Conservation (phyloP, 2,113 vertebrate species). For the Paradoxurus hermaphroditus region DNA sequence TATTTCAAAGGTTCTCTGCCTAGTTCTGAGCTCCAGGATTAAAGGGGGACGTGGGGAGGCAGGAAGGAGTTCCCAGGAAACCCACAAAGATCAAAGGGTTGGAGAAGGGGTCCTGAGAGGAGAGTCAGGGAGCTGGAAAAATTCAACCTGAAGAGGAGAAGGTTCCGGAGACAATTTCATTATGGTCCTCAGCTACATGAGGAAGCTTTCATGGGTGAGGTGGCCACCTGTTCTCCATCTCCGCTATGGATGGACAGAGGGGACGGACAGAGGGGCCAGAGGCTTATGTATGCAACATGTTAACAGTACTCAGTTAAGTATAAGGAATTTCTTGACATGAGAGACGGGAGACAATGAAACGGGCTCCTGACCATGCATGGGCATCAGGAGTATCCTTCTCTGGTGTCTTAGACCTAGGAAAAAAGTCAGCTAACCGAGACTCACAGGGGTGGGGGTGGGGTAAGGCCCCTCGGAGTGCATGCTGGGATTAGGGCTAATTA, state of each 20-base stretch:
- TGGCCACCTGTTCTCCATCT: not conserved
- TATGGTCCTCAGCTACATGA: not conserved
- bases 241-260: not conserved
- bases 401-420: slow-evolving; percentile 11
- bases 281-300: not conserved
- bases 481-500: slow-evolving; percentile 82
- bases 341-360: not conserved
- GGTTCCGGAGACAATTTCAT: slow-evolving; percentile 31
- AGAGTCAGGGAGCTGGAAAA: slow-evolving; percentile 35
- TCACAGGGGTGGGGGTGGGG: slow-evolving; percentile 52
- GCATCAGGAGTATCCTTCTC: not conserved
- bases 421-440: slow-evolving; percentile 50
- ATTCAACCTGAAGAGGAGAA: slow-evolving; percentile 20
- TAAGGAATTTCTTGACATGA: not conserved
- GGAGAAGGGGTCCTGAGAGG: slow-evolving; percentile 26
- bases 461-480: slow-evolving; percentile 55
- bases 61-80: slow-evolving; percentile 65
- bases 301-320: not conserved
- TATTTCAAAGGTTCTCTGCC: not conserved
- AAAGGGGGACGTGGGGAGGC: slow-evolving; percentile 31
- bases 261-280: not conserved
- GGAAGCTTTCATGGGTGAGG: not conserved
- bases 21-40: slow-evolving; percentile 23
- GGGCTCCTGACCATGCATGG: not conserved
- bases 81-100: slow-evolving; percentile 46